phyloP scores from a whole-genome alignment of 2,797 vertebrate genomes.

The Hozukius guyotensis region DNA sequence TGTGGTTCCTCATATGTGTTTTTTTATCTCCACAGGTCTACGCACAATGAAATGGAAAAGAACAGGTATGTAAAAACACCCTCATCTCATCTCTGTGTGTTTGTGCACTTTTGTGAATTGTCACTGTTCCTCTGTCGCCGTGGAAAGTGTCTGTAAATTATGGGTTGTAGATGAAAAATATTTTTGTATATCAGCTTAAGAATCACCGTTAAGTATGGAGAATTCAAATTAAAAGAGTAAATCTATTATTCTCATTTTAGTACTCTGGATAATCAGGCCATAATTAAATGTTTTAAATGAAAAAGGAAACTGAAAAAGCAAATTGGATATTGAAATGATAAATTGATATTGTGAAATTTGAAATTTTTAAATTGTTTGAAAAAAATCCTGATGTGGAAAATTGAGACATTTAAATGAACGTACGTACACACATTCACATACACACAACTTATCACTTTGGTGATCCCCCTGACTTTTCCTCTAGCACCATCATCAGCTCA shows the following conservation, averaged over 20 bases:
- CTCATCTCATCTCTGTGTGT: background rate
- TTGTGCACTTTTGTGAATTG: background rate
- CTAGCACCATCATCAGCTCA: too few relatives aligned
- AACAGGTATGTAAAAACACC: conserved; percentile 87
- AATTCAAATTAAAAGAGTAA: background rate
- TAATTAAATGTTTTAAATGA: background rate
- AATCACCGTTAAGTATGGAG: background rate
- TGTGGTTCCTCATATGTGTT: conserved; percentile 39
- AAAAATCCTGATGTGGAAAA: too few relatives aligned
- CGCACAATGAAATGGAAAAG: conserved; percentile 99
- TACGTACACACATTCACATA: too few relatives aligned
- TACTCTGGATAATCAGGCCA: background rate
- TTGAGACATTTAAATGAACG: too few relatives aligned
- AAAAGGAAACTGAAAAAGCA: background rate
- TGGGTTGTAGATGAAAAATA: background rate
- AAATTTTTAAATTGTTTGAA: too few relatives aligned
- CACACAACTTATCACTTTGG: too few relatives aligned
- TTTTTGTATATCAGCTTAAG: background rate
- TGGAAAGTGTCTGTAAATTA: background rate
- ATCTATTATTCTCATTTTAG: background rate
- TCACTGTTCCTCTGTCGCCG: background rate
- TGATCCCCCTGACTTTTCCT: too few relatives aligned
- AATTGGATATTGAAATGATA: background rate
- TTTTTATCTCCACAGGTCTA: conserved; percentile 86
- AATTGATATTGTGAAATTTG: background rate